These are phyloP conservation scores for Sinodicranocentrus sp. DNA, from an alignment of 2,888 invertebrate species.

Conservation along the genomic window DNA sequence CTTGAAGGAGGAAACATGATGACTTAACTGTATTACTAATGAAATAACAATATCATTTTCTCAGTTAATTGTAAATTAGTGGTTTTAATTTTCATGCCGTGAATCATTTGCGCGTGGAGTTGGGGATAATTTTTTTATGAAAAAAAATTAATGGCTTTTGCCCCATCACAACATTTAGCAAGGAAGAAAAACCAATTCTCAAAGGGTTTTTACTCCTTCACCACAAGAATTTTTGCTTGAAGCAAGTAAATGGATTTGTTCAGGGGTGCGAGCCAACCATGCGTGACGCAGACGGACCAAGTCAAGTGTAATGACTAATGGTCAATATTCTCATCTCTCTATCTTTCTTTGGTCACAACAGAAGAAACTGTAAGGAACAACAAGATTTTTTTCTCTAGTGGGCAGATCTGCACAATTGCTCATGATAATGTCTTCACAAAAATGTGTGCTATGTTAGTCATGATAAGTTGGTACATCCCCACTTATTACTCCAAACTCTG, in stretches of 20 bases:
- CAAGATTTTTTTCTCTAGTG: slow-evolving; percentile 16
- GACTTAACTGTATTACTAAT: slow-evolving; percentile 58
- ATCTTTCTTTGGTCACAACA: slow-evolving; percentile 7
- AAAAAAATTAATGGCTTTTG: not conserved
- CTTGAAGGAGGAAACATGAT: slow-evolving; percentile 17
- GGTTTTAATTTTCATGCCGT: slow-evolving; percentile 30
- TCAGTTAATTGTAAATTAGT: slow-evolving; percentile 51
- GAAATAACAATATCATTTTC: slow-evolving; percentile 58
- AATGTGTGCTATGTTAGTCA: slow-evolving; percentile 58
- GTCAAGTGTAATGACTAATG: slow-evolving; percentile 1
- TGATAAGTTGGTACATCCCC: slow-evolving; percentile 51
- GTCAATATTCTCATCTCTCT: slow-evolving; percentile 5
- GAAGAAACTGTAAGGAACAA: not conserved
- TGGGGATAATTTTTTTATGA: not conserved
- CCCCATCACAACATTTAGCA: too few relatives aligned
- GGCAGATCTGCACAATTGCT: slow-evolving; percentile 56
- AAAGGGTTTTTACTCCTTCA: not conserved
- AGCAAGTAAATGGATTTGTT: slow-evolving; percentile 39
- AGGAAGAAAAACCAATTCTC: not conserved
- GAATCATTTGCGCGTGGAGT: slow-evolving; percentile 18
- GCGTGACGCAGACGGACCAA: slow-evolving; percentile 16
- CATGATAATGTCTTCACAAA: slow-evolving; percentile 30
- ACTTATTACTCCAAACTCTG: slow-evolving; percentile 40
- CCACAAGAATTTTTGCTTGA: slow-evolving; percentile 20
- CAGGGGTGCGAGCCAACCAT: slow-evolving; percentile 32